phyloP scores from a whole-genome alignment of 2,888 invertebrate genomes.

The Drosophila monieri region DNA sequence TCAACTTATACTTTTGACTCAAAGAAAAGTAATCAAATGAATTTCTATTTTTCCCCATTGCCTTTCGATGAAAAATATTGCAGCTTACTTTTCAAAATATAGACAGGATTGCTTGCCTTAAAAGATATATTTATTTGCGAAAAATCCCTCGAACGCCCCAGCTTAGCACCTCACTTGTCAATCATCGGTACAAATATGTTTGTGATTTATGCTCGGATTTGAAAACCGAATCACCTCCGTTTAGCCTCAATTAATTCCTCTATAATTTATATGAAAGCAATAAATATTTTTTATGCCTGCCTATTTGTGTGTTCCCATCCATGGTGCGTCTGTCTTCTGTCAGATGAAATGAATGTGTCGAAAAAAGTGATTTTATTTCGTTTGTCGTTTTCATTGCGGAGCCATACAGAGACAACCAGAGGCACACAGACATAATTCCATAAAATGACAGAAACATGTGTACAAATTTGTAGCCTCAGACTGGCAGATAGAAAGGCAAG shows the following conservation, averaged over 20 bases:
- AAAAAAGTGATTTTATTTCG: constrained; percentile 74
- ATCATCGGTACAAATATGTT: constrained; percentile 18
- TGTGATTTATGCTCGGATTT: constrained; percentile 33
- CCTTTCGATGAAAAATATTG: not conserved
- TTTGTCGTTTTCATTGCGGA: constrained; percentile 62
- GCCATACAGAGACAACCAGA: not conserved
- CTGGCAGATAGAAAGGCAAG: constrained; percentile 32
- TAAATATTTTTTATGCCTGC: constrained; percentile 47
- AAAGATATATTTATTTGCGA: not conserved
- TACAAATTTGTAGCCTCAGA: constrained; percentile 72
- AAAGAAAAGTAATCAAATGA: not conserved
- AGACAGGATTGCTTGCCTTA: not conserved
- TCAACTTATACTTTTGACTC: not conserved
- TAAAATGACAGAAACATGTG: constrained; percentile 80
- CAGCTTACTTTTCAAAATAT: not conserved
- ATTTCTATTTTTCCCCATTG: not conserved
- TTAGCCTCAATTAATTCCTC: constrained; percentile 39
- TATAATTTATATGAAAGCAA: constrained; percentile 37
- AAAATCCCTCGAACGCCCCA: not conserved
- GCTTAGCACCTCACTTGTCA: constrained; percentile 27
- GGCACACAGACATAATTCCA: constrained; percentile 66
- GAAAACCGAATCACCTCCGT: constrained; percentile 21
- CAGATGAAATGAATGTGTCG: constrained; percentile 41
- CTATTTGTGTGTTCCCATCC: constrained; percentile 24
- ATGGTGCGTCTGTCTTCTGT: constrained; percentile 31